A percentile compares a stretch with the other conserved stretches of the same genome.
These are phyloP conservation scores for Megaceryle torquata DNA, from an alignment of 2,113 vertebrate genomes.

Conservation along the genomic window DNA sequence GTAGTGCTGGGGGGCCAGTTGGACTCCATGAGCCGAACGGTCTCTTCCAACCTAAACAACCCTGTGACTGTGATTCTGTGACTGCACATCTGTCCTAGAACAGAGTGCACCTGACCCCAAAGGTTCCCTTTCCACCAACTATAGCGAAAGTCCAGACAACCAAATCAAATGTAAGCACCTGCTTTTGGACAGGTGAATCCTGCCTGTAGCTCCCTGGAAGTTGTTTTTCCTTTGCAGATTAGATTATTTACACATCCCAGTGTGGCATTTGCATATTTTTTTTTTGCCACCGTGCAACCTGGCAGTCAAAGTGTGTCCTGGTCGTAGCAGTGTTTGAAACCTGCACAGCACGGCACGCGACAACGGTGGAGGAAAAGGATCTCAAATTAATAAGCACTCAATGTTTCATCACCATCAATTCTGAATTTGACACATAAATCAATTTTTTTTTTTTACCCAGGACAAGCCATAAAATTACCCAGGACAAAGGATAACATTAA, in stretches of 20 bases:
- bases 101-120: neutral
- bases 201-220: neutral
- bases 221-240: neutral
- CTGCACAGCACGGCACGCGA: neutral
- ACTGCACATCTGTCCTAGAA: neutral
- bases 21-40: too few relatives aligned
- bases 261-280: neutral
- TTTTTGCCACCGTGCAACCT: neutral
- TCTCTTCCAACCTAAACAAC: too few relatives aligned
- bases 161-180: neutral
- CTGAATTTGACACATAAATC: neutral
- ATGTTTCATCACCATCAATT: neutral
- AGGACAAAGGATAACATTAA: constrained; percentile 12
- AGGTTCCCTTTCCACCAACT: too few relatives aligned
- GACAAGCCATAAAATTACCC: neutral
- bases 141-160: neutral
- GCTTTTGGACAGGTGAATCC: neutral
- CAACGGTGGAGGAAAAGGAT: neutral
- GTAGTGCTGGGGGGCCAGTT: too few relatives aligned
- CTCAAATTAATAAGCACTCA: neutral
- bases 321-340: too few relatives aligned
- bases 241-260: neutral
- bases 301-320: neutral
- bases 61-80: neutral
- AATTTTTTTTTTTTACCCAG: neutral